Base-by-base conservation (phyloP, 2,888 invertebrate species). In the Sympetrum striolatum region DNA sequence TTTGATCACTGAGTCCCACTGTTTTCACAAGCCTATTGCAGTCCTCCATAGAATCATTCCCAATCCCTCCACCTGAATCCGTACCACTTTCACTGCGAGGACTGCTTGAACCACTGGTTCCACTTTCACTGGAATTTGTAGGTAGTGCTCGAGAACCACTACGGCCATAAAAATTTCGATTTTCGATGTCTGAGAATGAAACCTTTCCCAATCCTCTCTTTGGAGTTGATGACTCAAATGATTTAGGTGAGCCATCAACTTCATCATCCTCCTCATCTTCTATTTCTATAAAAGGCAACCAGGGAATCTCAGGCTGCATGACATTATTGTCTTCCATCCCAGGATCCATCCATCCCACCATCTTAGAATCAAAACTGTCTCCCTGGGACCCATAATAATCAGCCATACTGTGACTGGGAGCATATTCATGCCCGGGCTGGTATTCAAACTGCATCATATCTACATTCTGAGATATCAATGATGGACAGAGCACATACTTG, bases 41-140 rank as follows among this genome's bases (percentile, higher is more conserved):
- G 25, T 25, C 31, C 58, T 86, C 86, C 60, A 86, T 37, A 60
- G 12, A n/a, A n/a, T 86, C 86, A 5, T 82, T 58, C 2, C 25
- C 18, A 31, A 86, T 64, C 18, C 60, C 35, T 37, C 64, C 86
- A 25, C 35, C 86, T n/a, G n/a, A 37, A 60, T 86, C 86, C 31
- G 37, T 60, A 37, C 58, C 86, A 86, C 86, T 86, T 86, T 86
- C 60, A 64, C 86, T 64, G 37, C 37, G 64, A 64, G 86, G 86
- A 60, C 86, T 86, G 37, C 64, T 86, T 37, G 86, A 58, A 82
- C 58, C 86, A 86, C 86, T 86, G 60, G 82, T 58, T 58, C 86
- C 60, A 53, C 53, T 53, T 53, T 18, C 53, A 53, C 53, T 53
- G 53, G 1, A 14, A 53, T 53, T 53, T 53, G 53, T 18, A 18